Evolutionary conservation across 1,140 invertebrate genomes (phyloP), one percentile per base, ranked within the genome.

Genomic region (Drosophila paulistorum): DNA sequence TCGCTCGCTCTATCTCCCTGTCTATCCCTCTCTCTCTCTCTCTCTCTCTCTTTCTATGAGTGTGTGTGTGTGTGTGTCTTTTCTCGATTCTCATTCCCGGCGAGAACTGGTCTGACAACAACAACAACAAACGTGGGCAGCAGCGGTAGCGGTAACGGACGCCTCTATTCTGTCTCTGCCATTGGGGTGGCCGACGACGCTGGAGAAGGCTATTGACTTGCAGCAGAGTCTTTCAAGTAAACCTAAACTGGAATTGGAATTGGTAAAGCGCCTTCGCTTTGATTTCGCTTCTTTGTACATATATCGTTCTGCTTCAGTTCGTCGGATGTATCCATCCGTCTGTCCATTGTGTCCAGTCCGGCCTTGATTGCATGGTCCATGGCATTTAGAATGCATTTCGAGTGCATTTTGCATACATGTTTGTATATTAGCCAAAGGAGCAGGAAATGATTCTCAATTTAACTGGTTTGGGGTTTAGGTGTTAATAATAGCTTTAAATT

Each of bases 191-290:
- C 45, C 42, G 68, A 58, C 42, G 68, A 58, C 57, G 66, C 48
- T 61, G 65, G 48, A 23, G 82, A 86, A 86, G 83, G 83, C 69
- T 86, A 83, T 86, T 86, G 83, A 86, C 83, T 79, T 81, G 69
- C 68, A 65, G 67, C 79, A 6, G 30, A 37, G 68, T 71, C 72
- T 62, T 65, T 65, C 17, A 51, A 51, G 17, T 23, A 30, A 39
- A 39, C 37, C 13, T 39, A 89, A 87, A 87, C 84, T 87, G 83
- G 83, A 87, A 89, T 83, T 73, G 76, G 65, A 71, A 51, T 11
- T 51, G 45, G 45, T 51, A 51, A 51, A 68, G 68, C 84, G 73
- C 55, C 68, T 71, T 45, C 60, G 67, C 65, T 72, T 76, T 73
- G 37, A 23, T 65, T 23, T 45, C 73, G 41, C 41, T 68, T 59